Evolutionary conservation across 2,113 vertebrate genomes (phyloP).

Genomic region (Cnemophilus loriae): DNA sequence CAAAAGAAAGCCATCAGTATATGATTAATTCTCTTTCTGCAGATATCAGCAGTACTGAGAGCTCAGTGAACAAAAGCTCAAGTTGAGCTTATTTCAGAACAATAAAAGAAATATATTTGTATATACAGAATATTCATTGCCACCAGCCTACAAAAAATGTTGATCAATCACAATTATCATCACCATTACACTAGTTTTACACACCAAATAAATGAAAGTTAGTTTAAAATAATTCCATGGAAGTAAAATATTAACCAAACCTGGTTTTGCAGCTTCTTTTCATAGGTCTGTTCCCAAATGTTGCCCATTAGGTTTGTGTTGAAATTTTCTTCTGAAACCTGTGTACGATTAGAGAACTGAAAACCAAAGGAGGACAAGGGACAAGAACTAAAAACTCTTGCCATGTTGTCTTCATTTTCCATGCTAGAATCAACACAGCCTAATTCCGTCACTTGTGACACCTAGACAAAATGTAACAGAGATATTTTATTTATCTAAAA

Average conservation of each 20-base stretch:
- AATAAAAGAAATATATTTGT: not conserved
- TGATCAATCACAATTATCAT: not conserved
- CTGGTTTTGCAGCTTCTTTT: conserved; percentile 18
- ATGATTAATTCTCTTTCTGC: not conserved
- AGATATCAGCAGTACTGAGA: not conserved
- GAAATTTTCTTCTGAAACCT: conserved; percentile 26
- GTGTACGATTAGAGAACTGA: conserved; percentile 7
- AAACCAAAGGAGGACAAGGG: conserved; percentile 36
- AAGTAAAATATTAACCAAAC: conserved; percentile 21
- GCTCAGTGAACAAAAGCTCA: not conserved
- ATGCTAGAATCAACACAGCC: conserved; percentile 56
- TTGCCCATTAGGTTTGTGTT: not conserved
- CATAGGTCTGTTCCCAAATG: not conserved
- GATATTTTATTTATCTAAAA: not conserved
- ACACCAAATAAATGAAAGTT: not conserved
- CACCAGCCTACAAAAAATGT: not conserved
- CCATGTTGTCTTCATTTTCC: conserved; percentile 48
- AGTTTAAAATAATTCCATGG: not conserved
- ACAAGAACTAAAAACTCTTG: conserved; percentile 31
- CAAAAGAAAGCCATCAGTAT: not conserved
- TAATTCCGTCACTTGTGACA: conserved; percentile 72
- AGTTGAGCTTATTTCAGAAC: not conserved
- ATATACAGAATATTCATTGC: not conserved
- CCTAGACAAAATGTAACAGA: conserved; percentile 51
- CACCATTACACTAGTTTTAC: not conserved